These are phyloP conservation scores for Antechinus flavipes DNA, from an alignment of 2,113 vertebrate species.

Conservation along the genomic window DNA sequence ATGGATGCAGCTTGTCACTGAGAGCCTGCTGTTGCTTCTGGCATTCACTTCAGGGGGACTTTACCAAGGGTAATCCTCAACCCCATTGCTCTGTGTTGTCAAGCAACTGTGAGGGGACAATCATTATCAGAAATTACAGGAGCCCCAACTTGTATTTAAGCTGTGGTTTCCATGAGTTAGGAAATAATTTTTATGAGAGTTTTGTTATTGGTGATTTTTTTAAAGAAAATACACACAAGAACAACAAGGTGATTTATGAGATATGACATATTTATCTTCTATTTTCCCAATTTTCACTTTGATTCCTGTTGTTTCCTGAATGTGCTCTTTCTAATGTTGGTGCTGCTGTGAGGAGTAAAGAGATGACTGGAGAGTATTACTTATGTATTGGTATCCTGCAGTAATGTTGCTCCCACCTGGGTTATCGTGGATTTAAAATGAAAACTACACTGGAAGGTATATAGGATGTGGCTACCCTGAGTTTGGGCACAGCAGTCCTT, in stretches of 20 bases:
- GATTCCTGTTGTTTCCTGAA: conserved; percentile 72
- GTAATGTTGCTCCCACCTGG: conserved; percentile 63
- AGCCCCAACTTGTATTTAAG: conserved; percentile 61
- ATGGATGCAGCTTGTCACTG: conserved; percentile 38
- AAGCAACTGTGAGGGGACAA: conserved; percentile 50
- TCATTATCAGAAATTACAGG: conserved; percentile 72
- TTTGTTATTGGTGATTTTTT: conserved; percentile 12
- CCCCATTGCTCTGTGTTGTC: conserved; percentile 11
- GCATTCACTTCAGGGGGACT: conserved; percentile 55
- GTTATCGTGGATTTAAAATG: conserved; percentile 77
- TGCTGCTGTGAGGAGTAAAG: conserved; percentile 71
- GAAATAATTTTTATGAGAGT: background rate
- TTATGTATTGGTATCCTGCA: conserved; percentile 72
- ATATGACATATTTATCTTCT: conserved; percentile 73
- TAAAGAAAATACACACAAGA: conserved; percentile 66
- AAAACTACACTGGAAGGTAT: conserved; percentile 65
- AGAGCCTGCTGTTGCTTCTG: background rate
- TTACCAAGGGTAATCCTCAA: conserved; percentile 42
- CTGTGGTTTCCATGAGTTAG: conserved; percentile 59
- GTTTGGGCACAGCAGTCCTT: conserved; percentile 55
- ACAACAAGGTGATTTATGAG: conserved; percentile 68
- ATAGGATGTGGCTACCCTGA: conserved; percentile 49
- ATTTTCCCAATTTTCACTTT: conserved; percentile 76
- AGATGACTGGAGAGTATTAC: conserved; percentile 75
- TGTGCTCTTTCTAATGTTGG: conserved; percentile 72